Conservation (phyloP, 2,113 vertebrate species). For the Heloderma charlesbogerti region DNA sequence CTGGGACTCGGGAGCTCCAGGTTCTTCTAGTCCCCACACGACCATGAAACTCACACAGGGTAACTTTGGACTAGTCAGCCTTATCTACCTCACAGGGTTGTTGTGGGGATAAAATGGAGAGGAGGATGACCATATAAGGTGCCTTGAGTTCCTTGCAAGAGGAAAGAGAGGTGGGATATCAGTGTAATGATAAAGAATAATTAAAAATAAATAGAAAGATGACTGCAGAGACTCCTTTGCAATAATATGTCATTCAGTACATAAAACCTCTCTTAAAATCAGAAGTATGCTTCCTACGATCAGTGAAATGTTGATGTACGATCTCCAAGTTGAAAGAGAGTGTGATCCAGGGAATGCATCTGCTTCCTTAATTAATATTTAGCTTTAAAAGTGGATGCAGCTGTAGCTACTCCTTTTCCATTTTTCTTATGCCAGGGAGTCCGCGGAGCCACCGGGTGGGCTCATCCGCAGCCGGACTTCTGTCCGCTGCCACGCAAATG, state of each 20-base stretch:
- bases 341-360: not conserved
- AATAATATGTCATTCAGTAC: not conserved
- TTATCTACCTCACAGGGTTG: not conserved
- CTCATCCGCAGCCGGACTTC: too few relatives aligned
- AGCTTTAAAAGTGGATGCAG: not conserved
- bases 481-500: too few relatives aligned
- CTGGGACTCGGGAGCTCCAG: too few relatives aligned
- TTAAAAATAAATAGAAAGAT: too few relatives aligned
- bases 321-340: not conserved
- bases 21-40: too few relatives aligned
- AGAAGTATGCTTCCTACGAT: not conserved
- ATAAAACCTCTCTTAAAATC: not conserved
- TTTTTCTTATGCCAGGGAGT: too few relatives aligned
- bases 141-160: not conserved
- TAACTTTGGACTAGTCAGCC: too few relatives aligned
- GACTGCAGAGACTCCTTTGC: not conserved
- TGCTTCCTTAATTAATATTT: not conserved
- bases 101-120: not conserved
- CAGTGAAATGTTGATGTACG: not conserved
- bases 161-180: not conserved
- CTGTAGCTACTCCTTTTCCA: not conserved
- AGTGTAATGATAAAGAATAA: too few relatives aligned
- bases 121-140: not conserved
- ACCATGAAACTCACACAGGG: too few relatives aligned
- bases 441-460: too few relatives aligned